Evolutionary conservation across 1,140 invertebrate species (phyloP).

Genomic region (Microplitis demolitor): DNA sequence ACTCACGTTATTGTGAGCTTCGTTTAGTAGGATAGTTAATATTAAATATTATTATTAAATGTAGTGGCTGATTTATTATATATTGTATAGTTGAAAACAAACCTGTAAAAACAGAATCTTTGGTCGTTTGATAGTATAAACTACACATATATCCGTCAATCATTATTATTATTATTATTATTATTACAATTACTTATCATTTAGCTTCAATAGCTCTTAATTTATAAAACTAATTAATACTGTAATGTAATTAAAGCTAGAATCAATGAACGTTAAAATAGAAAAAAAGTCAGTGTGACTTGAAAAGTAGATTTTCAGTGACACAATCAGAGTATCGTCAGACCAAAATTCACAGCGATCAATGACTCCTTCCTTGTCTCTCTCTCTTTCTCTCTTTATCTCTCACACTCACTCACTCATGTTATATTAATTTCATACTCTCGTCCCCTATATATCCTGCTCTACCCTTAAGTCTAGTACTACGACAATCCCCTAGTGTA

Average conservation of each 20-base stretch:
- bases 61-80: neutral
- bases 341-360: no score
- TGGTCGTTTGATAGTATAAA: neutral
- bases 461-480: conserved; percentile 4
- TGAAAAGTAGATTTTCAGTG: no score
- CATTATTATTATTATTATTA: neutral
- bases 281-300: no score
- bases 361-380: conserved; percentile 4
- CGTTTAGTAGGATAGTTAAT: neutral
- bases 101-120: neutral
- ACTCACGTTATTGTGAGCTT: neutral
- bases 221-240: no score
- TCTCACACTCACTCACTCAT: conserved; percentile 26
- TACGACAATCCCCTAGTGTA: neutral
- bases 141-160: neutral
- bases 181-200: neutral
- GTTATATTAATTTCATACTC: conserved; percentile 17
- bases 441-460: conserved; percentile 17
- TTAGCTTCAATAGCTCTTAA: no score
- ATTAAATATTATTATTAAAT: neutral
- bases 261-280: no score
- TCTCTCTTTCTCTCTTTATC: conserved; percentile 24
- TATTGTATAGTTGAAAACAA: neutral
- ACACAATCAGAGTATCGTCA: no score
- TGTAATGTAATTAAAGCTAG: no score